These are phyloP conservation scores for Timema cristinae DNA, from an alignment of 2,888 invertebrate genomes.

Conservation along the genomic window DNA sequence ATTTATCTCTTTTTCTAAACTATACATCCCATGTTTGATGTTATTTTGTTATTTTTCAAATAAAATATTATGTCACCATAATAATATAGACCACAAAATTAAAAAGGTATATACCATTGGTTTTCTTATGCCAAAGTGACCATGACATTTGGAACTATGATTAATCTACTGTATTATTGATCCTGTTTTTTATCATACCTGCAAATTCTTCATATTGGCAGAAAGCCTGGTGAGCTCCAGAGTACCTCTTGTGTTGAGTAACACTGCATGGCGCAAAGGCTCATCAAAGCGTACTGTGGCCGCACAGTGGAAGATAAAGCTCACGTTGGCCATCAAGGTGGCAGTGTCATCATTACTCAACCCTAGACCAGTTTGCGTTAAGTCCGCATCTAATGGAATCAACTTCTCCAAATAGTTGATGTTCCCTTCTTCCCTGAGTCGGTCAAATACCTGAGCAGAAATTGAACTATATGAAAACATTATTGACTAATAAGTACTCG, in stretches of 20 bases:
- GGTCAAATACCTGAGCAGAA: conserved; percentile 55
- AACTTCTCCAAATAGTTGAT: conserved; percentile 60
- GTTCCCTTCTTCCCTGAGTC: conserved; percentile 49
- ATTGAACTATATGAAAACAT: neutral
- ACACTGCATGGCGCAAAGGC: conserved; percentile 63
- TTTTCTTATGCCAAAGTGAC: too few relatives aligned
- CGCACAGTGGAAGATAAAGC: conserved; percentile 76
- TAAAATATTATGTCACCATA: neutral
- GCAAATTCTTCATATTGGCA: neutral
- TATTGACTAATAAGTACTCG: too few relatives aligned
- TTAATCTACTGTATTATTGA: too few relatives aligned
- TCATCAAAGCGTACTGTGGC: conserved; percentile 82
- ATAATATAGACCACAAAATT: neutral
- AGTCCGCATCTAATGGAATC: conserved; percentile 60
- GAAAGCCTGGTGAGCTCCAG: neutral
- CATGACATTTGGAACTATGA: too few relatives aligned
- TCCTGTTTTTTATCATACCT: neutral
- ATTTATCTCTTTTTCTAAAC: too few relatives aligned
- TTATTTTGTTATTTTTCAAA: neutral
- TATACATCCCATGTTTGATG: too few relatives aligned
- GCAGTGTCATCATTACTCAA: conserved; percentile 54
- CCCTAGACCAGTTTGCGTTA: conserved; percentile 48
- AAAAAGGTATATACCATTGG: neutral
- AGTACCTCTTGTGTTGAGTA: conserved; percentile 57
- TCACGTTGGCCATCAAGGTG: conserved; percentile 55